These are phyloP conservation scores for Lithodes maja DNA, from an alignment of 2,888 invertebrate genomes.

Conservation along the genomic window DNA sequence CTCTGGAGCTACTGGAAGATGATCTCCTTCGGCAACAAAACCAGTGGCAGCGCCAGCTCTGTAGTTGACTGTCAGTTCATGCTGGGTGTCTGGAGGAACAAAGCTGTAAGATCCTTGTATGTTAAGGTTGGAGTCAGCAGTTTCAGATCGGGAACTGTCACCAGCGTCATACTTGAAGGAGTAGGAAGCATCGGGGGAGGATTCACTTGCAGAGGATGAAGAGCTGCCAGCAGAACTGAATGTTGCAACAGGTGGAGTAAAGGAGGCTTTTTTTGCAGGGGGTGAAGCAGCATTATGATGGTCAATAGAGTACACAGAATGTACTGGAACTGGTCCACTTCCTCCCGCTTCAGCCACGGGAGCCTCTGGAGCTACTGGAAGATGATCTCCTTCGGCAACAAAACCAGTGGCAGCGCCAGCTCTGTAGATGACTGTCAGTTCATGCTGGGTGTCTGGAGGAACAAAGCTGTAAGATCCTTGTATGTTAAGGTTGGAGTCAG, in stretches of 20 bases:
- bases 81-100: conserved; percentile 37
- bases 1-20: conserved; percentile 57
- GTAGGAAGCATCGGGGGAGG: conserved; percentile 53
- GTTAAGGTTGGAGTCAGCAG: conserved; percentile 63
- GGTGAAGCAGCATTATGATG: neutral
- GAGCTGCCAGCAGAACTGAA: neutral
- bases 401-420: conserved; percentile 67
- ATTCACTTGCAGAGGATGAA: conserved; percentile 7
- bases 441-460: conserved; percentile 27
- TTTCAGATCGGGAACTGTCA: conserved; percentile 70
- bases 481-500: conserved; percentile 66
- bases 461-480: conserved; percentile 71
- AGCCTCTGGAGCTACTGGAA: conserved; percentile 52
- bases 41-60: conserved; percentile 62
- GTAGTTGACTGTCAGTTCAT: conserved; percentile 67
- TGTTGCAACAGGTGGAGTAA: neutral
- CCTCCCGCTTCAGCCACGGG: neutral
- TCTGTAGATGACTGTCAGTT: conserved; percentile 67
- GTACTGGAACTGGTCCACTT: neutral
- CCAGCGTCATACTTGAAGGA: conserved; percentile 68
- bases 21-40: conserved; percentile 62
- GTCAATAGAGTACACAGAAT: neutral
- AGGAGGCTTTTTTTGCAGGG: neutral
- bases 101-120: conserved; percentile 71
- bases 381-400: conserved; percentile 58